Percentiles rank a stretch among this genome's conserved stretches.
These are phyloP conservation scores for Serilophus lunatus DNA, from an alignment of 2,113 vertebrate species.

Conservation along the genomic window DNA sequence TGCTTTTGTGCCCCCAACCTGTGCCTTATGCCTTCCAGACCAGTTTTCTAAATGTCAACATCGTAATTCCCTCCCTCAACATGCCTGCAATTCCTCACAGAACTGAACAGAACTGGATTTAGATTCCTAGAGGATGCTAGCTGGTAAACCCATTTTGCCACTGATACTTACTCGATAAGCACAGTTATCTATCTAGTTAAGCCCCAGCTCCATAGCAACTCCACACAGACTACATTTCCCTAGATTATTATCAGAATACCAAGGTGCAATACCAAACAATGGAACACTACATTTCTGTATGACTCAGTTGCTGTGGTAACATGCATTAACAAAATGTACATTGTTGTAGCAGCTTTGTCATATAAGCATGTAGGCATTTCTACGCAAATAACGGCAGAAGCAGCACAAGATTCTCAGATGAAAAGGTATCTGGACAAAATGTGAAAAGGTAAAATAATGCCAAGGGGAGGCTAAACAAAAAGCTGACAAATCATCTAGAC, in stretches of 20 bases:
- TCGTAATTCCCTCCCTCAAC: background rate
- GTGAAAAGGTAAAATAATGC: background rate
- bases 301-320: conserved; percentile 49
- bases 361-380: background rate
- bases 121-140: background rate
- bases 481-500: background rate
- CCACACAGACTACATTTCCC: background rate
- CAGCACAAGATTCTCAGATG: background rate
- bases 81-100: background rate
- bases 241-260: background rate
- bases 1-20: background rate
- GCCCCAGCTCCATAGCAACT: background rate
- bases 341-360: background rate
- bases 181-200: background rate
- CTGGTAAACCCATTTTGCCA: background rate
- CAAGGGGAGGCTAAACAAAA: background rate
- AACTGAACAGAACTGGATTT: background rate
- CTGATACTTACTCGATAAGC: background rate
- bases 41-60: background rate
- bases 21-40: background rate
- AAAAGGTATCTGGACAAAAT: background rate
- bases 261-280: background rate
- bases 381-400: background rate
- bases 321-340: conserved; percentile 3
- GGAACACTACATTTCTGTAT: background rate